Base-by-base conservation (phyloP, 1,140 invertebrate species). In the Reticulitermes speratus region DNA sequence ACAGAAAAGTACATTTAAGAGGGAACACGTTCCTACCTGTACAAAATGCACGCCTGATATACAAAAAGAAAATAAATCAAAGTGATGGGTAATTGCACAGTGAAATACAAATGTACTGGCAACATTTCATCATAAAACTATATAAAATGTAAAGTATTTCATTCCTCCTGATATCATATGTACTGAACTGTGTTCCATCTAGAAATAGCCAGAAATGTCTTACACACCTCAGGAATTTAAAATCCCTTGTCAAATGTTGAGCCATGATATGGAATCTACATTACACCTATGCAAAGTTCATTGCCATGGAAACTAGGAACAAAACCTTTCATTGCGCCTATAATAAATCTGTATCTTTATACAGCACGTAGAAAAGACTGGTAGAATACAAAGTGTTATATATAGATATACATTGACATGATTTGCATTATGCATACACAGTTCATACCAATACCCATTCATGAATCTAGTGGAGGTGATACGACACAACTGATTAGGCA, bases 1-100 rank as follows among this genome's bases (percentile, higher is more conserved):
- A 84, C 86, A 84, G 82, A 86, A 83, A 86, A 84, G 52, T 65
- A 84, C 82, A 84, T 84, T 86, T 81, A 84, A 86, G 59, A 86
- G 38, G 44, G 82, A 84, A 86, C 82, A 86, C 86, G 55, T 83
- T 52, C 44, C 55, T 84, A 84, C 55, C 86, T 86, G 86, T 86
- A 86, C 86, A 86, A 86, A 86, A 86, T 45, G 81, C 82, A 86
- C 84, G 82, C 86, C 84, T 84, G 21, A 86, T 69, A 69, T 84
- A 84, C 25, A 65, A 82, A 52, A 82, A n/a, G 59, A 69, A 86
- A 75, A 48, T 48, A 75, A 86, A 86, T 44, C 75, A 86, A 55
- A 19, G 14, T 55, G 19, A 32, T 75, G 44, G n/a, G 19, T 5
- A 86, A 81, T 30, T 44, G 55, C 55, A 52, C 85, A 86, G 59